Evolutionary conservation across 2,888 invertebrate genomes (phyloP).

Genomic region (Sialis lutaria): DNA sequence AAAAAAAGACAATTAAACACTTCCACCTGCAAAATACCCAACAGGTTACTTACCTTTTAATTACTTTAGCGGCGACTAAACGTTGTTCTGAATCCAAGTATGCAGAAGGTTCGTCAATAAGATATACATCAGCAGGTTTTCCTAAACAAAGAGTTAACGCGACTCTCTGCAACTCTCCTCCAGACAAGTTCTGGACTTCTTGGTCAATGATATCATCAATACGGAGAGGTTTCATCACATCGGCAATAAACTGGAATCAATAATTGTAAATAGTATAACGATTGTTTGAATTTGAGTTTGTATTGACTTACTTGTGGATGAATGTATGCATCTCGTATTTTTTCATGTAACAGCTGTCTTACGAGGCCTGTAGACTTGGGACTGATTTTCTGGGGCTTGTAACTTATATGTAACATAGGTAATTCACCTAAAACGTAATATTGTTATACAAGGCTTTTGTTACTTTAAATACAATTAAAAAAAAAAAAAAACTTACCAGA

Average conservation of each 20-base stretch:
- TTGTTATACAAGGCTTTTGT: neutral
- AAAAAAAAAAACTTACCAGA: slow-evolving; percentile 27
- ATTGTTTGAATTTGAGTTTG: neutral
- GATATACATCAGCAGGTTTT: slow-evolving; percentile 96
- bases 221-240: slow-evolving; percentile 96
- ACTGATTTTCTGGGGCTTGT: slow-evolving; percentile 99
- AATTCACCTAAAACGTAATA: slow-evolving; percentile 34
- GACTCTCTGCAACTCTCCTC: slow-evolving; percentile 97
- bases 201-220: slow-evolving; percentile 97
- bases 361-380: slow-evolving; percentile 93
- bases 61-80: slow-evolving; percentile 98
- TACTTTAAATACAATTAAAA: neutral
- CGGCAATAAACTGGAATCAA: slow-evolving; percentile 69
- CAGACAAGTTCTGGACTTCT: slow-evolving; percentile 95
- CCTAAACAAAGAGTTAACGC: slow-evolving; percentile 92
- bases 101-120: slow-evolving; percentile 97
- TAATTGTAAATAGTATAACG: slow-evolving; percentile 4
- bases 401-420: slow-evolving; percentile 91
- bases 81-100: slow-evolving; percentile 99
- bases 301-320: slow-evolving; percentile 66
- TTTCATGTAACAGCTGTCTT: slow-evolving; percentile 82
- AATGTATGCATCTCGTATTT: slow-evolving; percentile 91
- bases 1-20: slow-evolving; percentile 7
- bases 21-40: neutral
- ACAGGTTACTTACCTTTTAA: slow-evolving; percentile 54